Conservation (phyloP, 1,140 invertebrate genomes). For the Cherax quadricarinatus region DNA sequence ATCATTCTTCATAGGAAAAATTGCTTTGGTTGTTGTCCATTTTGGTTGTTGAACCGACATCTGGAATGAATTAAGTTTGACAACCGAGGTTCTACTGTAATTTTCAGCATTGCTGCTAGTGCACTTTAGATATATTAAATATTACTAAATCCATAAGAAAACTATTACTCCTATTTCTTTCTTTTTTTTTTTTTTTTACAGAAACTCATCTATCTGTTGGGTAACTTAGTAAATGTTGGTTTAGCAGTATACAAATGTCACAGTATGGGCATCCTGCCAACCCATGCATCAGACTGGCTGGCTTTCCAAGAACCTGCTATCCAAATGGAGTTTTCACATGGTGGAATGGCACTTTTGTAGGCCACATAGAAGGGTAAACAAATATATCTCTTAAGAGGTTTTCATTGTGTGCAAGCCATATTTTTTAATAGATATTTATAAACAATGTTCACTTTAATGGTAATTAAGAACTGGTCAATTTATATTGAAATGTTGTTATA, state of each 20-base stretch:
- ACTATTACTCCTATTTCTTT: no score
- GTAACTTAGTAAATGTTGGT: constrained; percentile 94
- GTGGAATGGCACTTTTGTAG: constrained; percentile 43
- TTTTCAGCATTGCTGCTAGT: no score
- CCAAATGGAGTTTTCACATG: constrained; percentile 61
- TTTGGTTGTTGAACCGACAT: no score
- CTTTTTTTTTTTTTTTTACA: constrained; percentile 81
- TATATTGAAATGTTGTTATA: no score
- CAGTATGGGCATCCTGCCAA: constrained; percentile 97
- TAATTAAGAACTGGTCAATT: no score
- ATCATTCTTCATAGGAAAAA: no score
- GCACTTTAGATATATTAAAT: no score
- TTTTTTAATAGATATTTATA: not conserved
- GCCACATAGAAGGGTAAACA: not conserved
- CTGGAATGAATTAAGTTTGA: no score
- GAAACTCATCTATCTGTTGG: constrained; percentile 96
- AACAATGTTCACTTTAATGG: no score
- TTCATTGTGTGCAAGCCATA: not conserved
- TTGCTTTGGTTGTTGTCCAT: no score
- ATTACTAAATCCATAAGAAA: no score
- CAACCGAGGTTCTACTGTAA: no score
- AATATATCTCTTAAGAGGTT: not conserved
- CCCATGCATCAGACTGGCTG: constrained; percentile 98
- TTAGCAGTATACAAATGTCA: constrained; percentile 99
- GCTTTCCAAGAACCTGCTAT: constrained; percentile 92